Evolutionary conservation across 1,140 invertebrate genomes (phyloP), one percentile per base, ranked within the genome.

Genomic region (Calycopis cecrops): DNA sequence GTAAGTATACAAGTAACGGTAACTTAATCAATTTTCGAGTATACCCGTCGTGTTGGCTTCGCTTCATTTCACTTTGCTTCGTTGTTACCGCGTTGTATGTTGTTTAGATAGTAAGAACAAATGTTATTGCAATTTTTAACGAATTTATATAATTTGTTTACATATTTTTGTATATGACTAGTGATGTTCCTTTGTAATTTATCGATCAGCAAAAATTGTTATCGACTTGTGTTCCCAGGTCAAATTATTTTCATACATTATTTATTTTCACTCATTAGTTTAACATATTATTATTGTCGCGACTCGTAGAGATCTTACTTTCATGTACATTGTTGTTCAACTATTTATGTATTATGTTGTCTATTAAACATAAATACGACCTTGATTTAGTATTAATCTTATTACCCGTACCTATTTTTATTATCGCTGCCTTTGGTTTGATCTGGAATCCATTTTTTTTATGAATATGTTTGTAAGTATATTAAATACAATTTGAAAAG

Each of bases 251-350:
- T 44, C 40, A 44, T 44, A 44, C 14, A 44, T 44, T 44, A 44
- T 44, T 44, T 44, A 44, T 44, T 44, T 28, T 44, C 40, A 44
- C 16, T 44, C 40, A 44, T 44, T 44, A 44, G 40, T 44, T 14
- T 44, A 44, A 44, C 14, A 44, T 44, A 44, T 40, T 40, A 4
- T 40, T 40, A 40, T 14, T 14, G 14, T 44, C 14, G 40, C 14
- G n/a, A 16, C 14, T 9, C 16, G 4, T 9, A 44, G 21, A 28
- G 40, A 44, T 40, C 38, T 40, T 12, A 12, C 35, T 10, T 40
- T 14, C 38, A 40, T 17, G 40, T 44, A 44, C 12, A 44, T 44
- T 44, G 40, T 44, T 44, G 21, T 28, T 44, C 40, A 44, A 44
- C 12, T 44, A 44, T 17, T 44, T 44, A 40, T 40, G 40, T 44